A percentile compares a stretch with the other conserved stretches of the same genome.
These are phyloP conservation scores for Tricholaema leucomelas DNA, from an alignment of 2,113 vertebrate species.

Conservation along the genomic window DNA sequence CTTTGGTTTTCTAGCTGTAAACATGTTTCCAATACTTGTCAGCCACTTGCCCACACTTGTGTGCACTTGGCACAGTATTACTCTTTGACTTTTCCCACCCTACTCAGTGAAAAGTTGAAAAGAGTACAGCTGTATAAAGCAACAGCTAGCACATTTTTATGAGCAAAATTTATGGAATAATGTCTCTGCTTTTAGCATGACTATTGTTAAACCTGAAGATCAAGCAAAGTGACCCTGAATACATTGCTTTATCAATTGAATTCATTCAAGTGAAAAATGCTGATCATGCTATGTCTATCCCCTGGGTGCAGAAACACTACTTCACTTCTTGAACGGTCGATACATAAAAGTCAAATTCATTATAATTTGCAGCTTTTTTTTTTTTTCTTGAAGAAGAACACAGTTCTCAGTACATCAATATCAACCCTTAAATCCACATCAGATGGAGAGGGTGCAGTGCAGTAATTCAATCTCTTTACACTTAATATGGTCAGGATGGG, in stretches of 20 bases:
- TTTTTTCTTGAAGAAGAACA: constrained; percentile 81
- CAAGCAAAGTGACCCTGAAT: constrained; percentile 84
- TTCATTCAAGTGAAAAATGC: constrained; percentile 85
- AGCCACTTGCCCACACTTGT: neutral
- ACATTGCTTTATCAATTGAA: constrained; percentile 89
- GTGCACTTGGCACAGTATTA: constrained; percentile 45
- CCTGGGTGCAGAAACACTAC: constrained; percentile 82
- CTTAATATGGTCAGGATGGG: constrained; percentile 85
- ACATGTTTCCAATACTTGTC: neutral
- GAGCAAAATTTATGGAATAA: constrained; percentile 82
- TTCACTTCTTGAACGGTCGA: constrained; percentile 82
- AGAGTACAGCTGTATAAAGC: constrained; percentile 70
- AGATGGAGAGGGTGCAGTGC: constrained; percentile 82
- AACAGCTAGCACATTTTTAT: constrained; percentile 79
- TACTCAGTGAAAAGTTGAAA: constrained; percentile 74
- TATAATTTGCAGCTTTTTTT: constrained; percentile 82
- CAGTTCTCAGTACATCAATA: constrained; percentile 86
- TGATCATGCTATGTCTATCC: constrained; percentile 84
- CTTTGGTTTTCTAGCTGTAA: neutral
- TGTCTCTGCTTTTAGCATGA: constrained; percentile 85
- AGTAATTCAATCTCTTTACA: constrained; percentile 87
- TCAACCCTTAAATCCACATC: constrained; percentile 86
- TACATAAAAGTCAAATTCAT: constrained; percentile 90
- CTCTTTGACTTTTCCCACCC: constrained; percentile 40
- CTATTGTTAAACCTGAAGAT: constrained; percentile 85